Evolutionary conservation across 2,888 invertebrate species (phyloP), one percentile per base, ranked within the genome.

Genomic region (Panopea generosa): DNA sequence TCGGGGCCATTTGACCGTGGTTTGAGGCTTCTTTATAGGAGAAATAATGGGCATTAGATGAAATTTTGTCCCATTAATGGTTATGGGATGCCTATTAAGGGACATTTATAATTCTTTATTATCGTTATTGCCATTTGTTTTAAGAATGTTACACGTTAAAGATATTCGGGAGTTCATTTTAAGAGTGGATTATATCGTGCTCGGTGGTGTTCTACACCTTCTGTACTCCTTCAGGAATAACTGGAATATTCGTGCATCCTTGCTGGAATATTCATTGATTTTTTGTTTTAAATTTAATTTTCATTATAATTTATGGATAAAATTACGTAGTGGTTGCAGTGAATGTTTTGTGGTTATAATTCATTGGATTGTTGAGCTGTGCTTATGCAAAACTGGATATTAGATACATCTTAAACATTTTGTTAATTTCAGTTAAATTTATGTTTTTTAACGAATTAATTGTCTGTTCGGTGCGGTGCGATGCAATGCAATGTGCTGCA

Each of bases 61-160:
- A 62, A 60, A 63, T 68, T 62, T 70, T 56, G 73, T 62, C 73
- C 80, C 76, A 77, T 80, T 80, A 80, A 80, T 71, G 59, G 73
- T 77, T 67, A 79, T 77, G 76, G 67, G 66, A 59, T 53, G 73
- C 67, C 80, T 75, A 80, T 80, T 77, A 74, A 63, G 76, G 70
- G 68, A 68, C 80, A 77, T 80, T 77, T 80, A 80, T 77, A 74
- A 72, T 80, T 73, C 80, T 80, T 80, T 73, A 80, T 70, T 73
- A 80, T 73, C 77, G 45, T 67, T 60, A 62, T 67, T 60, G 55
- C 65, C 76, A 77, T 80, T 80, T 80, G 80, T 80, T 80, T 77
- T 77, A 77, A 68, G 68, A 49, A 43, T 77, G 72, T 72, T 72
- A 72, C 60, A 61, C 72, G 62, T 53, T 40, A 45, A 43, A 40